These are phyloP conservation scores for Adelognathus sp. DNA, from an alignment of 2,888 invertebrate species.

Conservation along the genomic window DNA sequence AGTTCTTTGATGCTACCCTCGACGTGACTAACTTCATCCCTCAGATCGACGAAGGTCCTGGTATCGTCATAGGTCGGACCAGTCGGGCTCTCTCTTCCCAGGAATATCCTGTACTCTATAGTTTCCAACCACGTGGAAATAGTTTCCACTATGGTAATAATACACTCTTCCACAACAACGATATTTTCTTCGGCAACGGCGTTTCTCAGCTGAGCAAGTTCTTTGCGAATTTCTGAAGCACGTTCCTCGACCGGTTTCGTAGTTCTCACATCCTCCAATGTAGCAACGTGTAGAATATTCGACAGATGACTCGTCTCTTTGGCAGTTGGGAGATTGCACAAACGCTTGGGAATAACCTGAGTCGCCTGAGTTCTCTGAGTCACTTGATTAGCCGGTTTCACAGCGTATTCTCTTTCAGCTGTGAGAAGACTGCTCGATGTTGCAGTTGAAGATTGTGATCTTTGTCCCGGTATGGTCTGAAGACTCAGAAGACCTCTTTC, in stretches of 20 bases:
- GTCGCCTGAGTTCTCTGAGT: conserved; percentile 83
- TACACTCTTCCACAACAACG: conserved; percentile 85
- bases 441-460: conserved; percentile 65
- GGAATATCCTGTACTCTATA: conserved; percentile 90
- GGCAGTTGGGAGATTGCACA: conserved; percentile 83
- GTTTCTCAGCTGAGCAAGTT: conserved; percentile 83
- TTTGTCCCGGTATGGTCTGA: conserved; percentile 41
- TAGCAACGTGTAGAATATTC: conserved; percentile 85
- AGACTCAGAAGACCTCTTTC: conserved; percentile 17
- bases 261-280: conserved; percentile 83
- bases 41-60: conserved; percentile 83
- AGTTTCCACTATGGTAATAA: conserved; percentile 90
- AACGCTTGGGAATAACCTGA: conserved; percentile 82
- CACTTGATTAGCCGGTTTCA: conserved; percentile 73
- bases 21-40: conserved; percentile 86
- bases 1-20: conserved; percentile 86
- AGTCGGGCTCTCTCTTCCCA: conserved; percentile 78
- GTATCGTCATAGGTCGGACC: conserved; percentile 70
- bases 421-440: conserved; percentile 52
- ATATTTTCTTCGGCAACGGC: conserved; percentile 84
- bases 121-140: conserved; percentile 93
- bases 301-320: conserved; percentile 83
- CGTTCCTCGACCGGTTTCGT: conserved; percentile 83
- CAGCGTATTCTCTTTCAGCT: conserved; percentile 69
- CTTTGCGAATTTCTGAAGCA: conserved; percentile 84